Evolutionary conservation across 2,113 vertebrate species (phyloP), one percentile per base, ranked within the genome.

Genomic region (Syngnathoides biaculeatus): DNA sequence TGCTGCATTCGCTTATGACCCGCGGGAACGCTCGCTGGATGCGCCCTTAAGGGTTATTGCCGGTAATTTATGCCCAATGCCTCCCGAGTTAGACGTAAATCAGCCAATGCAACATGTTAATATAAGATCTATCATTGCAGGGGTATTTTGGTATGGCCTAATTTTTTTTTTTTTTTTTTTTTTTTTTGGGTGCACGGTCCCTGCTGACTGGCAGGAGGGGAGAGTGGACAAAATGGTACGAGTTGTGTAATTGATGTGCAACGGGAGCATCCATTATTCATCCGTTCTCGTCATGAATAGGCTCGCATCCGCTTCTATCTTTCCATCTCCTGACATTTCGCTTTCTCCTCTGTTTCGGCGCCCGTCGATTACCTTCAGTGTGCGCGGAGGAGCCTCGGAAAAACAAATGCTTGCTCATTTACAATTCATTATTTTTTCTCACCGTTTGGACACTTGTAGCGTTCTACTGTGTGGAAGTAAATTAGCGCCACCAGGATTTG

Each of bases 191-290:
- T 48, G 65, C 64, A 72, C 39, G 30, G 63, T 39, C 27, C 24
- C 65, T 53, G 8, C 64, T 68, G 76, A 67, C 45, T 47, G 62
- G 59, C 69, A 8, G 56, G 55, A 47, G 13, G 26, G 27, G 65
- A 70, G 45, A 47, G 56, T 19, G 73, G 85, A 86, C 79, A 62
- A 69, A 67, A 69, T 73, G 60, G 60, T 43, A 57, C 66, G 71
- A 69, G 67, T 63, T 74, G 67, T 66, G 75, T 72, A 80, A 88
- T 76, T 79, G 75, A 59, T 58, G 69, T 73, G 74, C 73, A 79
- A 68, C 63, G 56, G 67, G 56, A 68, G 39, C 69, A 89, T 88
- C 61, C 73, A 87, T 89, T 84, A 89, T 89, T 89, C 73, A 89
- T 87, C 50, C n/a, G 12, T 63, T 69, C 74, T 84, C 75, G 75